Evolutionary conservation across 1,140 invertebrate genomes (phyloP).

Genomic region (Dufourea novaeangliae): DNA sequence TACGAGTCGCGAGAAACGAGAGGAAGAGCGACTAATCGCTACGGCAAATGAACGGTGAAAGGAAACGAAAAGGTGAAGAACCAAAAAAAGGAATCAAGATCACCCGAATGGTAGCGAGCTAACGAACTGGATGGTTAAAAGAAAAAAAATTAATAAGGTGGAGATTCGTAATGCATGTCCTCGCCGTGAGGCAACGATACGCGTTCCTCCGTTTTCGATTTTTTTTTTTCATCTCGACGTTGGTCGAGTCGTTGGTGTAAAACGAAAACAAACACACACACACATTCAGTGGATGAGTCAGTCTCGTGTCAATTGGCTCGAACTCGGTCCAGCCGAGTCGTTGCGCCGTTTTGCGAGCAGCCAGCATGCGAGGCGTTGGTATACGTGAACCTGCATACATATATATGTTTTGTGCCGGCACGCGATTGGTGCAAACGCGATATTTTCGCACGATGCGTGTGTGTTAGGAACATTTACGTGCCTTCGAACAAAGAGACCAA

Average conservation of each 20-base stretch:
- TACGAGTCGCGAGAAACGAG: conserved; percentile 16
- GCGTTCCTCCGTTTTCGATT: background rate
- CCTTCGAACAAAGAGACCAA: background rate
- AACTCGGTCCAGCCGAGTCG: conserved; percentile 2
- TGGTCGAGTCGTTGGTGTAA: conserved; percentile 49
- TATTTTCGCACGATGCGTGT: background rate
- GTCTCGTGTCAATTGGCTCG: conserved; percentile 30
- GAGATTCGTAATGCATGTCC: conserved; percentile 6
- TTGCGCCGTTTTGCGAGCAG: background rate
- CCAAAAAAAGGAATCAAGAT: conserved; percentile 25
- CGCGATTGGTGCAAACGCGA: too few relatives aligned
- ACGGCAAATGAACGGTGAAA: conserved; percentile 14
- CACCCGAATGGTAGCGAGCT: too few relatives aligned
- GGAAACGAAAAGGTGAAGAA: conserved; percentile 18
- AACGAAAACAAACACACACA: conserved; percentile 39
- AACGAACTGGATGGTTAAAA: too few relatives aligned
- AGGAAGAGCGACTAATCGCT: conserved; percentile 29
- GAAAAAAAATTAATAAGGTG: conserved; percentile 6
- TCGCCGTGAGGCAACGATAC: conserved; percentile 29
- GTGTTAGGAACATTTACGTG: conserved; percentile 28
- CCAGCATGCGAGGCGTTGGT: conserved; percentile 5
- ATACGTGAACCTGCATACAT: too few relatives aligned
- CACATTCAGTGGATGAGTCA: conserved; percentile 45
- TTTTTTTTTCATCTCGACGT: conserved; percentile 14
- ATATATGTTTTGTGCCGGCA: too few relatives aligned